A percentile compares a stretch with the other conserved stretches of the same genome.
Evolutionary conservation across 2,113 vertebrate species (phyloP).

Genomic region (Ramphastos sulfuratus): DNA sequence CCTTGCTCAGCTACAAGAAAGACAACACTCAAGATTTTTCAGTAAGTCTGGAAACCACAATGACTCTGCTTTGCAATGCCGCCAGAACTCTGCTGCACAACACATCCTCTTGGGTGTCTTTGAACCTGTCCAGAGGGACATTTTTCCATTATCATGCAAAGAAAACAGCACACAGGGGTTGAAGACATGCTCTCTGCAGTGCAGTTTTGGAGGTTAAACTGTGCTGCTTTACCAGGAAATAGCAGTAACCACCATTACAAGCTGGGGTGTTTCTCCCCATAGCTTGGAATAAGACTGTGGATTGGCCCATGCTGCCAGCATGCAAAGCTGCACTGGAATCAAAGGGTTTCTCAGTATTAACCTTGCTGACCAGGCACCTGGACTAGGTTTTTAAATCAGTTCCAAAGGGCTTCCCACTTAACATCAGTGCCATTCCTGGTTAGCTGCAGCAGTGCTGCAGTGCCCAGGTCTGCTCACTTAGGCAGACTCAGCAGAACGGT

Average conservation of each 20-base stretch:
- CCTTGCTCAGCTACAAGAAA: background rate
- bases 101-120: no score
- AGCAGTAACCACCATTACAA: background rate
- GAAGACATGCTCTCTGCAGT: background rate
- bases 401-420: background rate
- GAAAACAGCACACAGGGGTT: background rate
- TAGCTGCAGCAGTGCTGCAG: background rate
- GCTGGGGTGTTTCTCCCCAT: background rate
- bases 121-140: background rate
- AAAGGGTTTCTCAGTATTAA: background rate
- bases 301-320: rapidly evolving
- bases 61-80: rapidly evolving
- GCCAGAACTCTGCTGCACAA: background rate
- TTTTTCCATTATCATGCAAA: background rate
- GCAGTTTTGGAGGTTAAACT: background rate
- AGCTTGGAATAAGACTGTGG: background rate
- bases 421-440: rapidly evolving
- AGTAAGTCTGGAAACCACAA: background rate
- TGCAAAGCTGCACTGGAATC: background rate
- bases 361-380: background rate
- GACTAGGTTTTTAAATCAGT: background rate
- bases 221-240: background rate
- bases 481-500: background rate
- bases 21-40: background rate
- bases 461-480: background rate